Percentiles rank a stretch among this genome's conserved stretches.
Evolutionary conservation across 2,797 vertebrate species (phyloP).

Genomic region (Fratercula arctica): DNA sequence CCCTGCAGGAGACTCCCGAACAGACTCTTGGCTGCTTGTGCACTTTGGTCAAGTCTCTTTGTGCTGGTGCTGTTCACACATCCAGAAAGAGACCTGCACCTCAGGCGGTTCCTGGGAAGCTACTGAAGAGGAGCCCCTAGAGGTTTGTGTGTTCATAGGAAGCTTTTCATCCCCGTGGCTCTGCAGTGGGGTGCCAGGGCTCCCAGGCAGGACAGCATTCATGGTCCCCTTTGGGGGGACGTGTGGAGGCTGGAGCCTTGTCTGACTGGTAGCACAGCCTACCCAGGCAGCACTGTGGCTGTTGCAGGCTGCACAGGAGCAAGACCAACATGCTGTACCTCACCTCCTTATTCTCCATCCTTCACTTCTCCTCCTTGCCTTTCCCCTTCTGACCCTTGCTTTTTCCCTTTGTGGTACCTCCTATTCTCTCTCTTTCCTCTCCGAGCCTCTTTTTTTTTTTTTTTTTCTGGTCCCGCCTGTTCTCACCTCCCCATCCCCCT

Average conservation of each 20-base stretch:
- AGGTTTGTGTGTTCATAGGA: neutral
- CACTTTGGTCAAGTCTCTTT: neutral
- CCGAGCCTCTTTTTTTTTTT: neutral
- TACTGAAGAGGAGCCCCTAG: neutral
- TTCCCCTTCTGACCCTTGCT: neutral
- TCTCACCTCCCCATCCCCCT: neutral
- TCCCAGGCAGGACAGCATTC: neutral
- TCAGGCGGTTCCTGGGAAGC: neutral
- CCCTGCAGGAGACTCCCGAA: neutral
- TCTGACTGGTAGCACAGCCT: neutral
- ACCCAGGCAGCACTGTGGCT: neutral
- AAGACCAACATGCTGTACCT: rapidly evolving
- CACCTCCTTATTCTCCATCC: neutral
- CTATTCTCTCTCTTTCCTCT: neutral
- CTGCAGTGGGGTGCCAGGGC: neutral
- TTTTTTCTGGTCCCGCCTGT: neutral
- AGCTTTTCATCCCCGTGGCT: neutral
- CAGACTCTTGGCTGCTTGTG: neutral
- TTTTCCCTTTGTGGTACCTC: neutral
- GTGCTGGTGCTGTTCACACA: neutral
- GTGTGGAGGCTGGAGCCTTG: neutral
- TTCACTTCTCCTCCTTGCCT: neutral
- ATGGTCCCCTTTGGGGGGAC: neutral
- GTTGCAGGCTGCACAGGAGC: neutral
- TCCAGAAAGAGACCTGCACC: neutral